Percentiles rank a stretch among this genome's conserved stretches.
Conservation (phyloP, 2,888 invertebrate species). For the Ametastegia equiseti region DNA sequence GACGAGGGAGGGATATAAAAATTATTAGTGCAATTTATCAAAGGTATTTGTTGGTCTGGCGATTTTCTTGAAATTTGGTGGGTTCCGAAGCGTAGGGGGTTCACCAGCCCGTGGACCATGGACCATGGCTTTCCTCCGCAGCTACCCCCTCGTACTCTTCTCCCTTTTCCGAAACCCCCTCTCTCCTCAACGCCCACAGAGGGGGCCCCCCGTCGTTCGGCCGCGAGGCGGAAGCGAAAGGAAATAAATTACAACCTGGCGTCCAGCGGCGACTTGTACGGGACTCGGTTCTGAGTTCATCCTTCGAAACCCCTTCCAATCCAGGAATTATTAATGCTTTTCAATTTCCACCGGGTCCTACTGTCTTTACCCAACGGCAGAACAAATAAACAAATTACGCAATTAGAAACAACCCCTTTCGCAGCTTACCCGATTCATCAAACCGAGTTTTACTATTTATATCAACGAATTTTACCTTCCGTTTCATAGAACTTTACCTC, state of each 20-base stretch:
- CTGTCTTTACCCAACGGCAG: slow-evolving; percentile 57
- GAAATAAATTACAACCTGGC: slow-evolving; percentile 72
- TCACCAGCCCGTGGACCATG: slow-evolving; percentile 63
- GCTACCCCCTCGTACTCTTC: not conserved
- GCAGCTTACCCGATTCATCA: slow-evolving; percentile 51
- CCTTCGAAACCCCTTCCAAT: slow-evolving; percentile 53
- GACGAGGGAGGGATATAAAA: slow-evolving; percentile 60
- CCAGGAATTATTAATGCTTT: slow-evolving; percentile 69
- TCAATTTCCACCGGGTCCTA: slow-evolving; percentile 68
- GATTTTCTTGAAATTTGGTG: slow-evolving; percentile 72
- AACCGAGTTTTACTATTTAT: slow-evolving; percentile 30
- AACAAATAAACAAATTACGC: slow-evolving; percentile 68
- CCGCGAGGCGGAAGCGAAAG: slow-evolving; percentile 72
- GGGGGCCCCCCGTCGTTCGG: slow-evolving; percentile 64
- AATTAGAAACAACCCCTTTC: slow-evolving; percentile 64
- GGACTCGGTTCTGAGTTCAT: slow-evolving; percentile 56
- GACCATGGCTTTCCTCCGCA: slow-evolving; percentile 62
- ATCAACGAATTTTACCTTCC: not conserved
- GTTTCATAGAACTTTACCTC: not conserved
- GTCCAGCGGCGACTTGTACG: slow-evolving; percentile 66
- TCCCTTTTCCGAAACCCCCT: not conserved
- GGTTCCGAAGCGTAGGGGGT: slow-evolving; percentile 55
- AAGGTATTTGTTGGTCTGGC: slow-evolving; percentile 61
- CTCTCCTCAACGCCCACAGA: slow-evolving; percentile 52
- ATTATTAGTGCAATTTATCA: slow-evolving; percentile 71